Evolutionary conservation across 1,140 invertebrate species (phyloP).

Genomic region (Lycorma delicatula): DNA sequence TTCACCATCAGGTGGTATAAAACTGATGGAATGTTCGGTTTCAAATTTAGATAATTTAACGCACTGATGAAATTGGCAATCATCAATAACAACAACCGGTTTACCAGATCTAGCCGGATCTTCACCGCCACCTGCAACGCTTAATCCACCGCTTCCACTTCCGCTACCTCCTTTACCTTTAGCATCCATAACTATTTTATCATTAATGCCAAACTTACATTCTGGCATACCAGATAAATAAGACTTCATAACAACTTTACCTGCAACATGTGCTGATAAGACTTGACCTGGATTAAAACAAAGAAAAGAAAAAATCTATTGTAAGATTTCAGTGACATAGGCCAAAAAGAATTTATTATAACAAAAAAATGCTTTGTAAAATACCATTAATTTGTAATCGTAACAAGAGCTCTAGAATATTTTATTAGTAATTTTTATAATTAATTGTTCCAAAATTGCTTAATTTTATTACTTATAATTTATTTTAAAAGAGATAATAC

Average conservation of each 20-base stretch:
- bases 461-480: too few species aligned
- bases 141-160: slow-evolving; percentile 13
- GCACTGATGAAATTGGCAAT: slow-evolving; percentile 99
- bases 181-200: slow-evolving; percentile 98
- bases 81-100: slow-evolving; percentile 97
- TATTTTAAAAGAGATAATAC: too few species aligned
- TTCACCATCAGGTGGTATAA: slow-evolving; percentile 99
- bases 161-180: slow-evolving; percentile 56
- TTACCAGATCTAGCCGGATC: slow-evolving; percentile 82
- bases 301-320: slow-evolving; percentile 11
- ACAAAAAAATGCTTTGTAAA: too few species aligned
- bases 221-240: slow-evolving; percentile 99
- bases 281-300: slow-evolving; percentile 72
- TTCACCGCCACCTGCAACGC: slow-evolving; percentile 46
- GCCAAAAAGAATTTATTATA: too few species aligned
- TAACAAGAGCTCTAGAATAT: too few species aligned
- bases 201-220: slow-evolving; percentile 99
- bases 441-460: too few species aligned
- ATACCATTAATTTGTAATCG: too few species aligned
- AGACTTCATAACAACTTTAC: slow-evolving; percentile 99
- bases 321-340: not conserved
- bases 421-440: too few species aligned
- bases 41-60: slow-evolving; percentile 99
- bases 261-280: slow-evolving; percentile 96
- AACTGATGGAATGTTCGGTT: slow-evolving; percentile 99